Percentiles rank a stretch among this genome's conserved stretches.
Conservation (phyloP, 2,797 vertebrate genomes). For the Sebastes melanostomus region DNA sequence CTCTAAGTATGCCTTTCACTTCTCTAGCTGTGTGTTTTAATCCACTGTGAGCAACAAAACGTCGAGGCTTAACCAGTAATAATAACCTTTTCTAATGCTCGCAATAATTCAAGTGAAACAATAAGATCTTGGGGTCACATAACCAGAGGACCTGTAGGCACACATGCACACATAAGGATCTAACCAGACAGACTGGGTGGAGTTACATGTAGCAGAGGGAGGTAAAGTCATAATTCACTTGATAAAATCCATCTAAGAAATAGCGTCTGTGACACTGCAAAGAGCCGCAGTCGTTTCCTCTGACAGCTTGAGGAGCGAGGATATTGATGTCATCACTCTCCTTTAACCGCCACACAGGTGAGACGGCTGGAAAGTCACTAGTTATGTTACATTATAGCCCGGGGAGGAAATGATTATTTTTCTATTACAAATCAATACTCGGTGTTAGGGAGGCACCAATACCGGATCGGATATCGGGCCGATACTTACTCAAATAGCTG, state of each 20-base stretch:
- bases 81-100: background rate
- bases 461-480: too few relatives aligned
- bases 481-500: too few relatives aligned
- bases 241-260: constrained; percentile 25
- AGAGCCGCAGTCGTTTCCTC: constrained; percentile 24
- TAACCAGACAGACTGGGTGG: constrained; percentile 20
- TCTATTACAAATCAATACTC: too few relatives aligned
- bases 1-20: background rate
- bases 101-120: constrained; percentile 18
- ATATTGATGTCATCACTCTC: constrained; percentile 38
- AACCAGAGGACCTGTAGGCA: constrained; percentile 8
- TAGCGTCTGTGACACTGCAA: constrained; percentile 19
- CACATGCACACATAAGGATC: background rate
- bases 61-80: background rate
- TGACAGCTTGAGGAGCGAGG: constrained; percentile 19
- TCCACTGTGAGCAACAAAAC: background rate
- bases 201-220: background rate
- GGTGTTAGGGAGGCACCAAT: too few relatives aligned
- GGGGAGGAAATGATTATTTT: background rate
- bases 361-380: constrained; percentile 1
- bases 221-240: constrained; percentile 33
- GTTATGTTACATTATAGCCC: background rate
- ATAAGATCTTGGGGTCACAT: constrained; percentile 12
- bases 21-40: background rate
- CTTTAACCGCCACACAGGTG: constrained; percentile 25